Evolutionary conservation across 2,888 invertebrate genomes (phyloP).

Genomic region (Xanthia togata): DNA sequence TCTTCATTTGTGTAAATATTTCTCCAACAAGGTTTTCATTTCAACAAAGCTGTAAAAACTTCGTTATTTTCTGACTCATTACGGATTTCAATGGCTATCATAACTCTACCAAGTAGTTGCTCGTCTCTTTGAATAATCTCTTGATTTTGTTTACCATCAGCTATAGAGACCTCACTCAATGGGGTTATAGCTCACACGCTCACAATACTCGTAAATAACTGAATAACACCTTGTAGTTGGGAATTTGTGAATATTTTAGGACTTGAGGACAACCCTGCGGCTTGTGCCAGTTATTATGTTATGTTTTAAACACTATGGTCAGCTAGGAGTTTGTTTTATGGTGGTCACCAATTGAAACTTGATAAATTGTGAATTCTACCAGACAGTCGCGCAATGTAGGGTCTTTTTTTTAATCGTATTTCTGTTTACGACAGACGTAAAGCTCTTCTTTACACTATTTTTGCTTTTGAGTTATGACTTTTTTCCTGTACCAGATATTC

Average conservation of each 20-base stretch:
- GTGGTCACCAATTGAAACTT: conserved; percentile 1
- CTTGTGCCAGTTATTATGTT: neutral
- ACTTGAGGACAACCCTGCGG: neutral
- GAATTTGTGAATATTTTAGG: conserved; percentile 34
- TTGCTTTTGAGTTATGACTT: neutral
- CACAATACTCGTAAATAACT: no score
- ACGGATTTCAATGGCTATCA: conserved; percentile 37
- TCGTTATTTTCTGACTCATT: conserved; percentile 38
- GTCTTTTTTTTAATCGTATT: neutral
- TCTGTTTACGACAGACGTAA: neutral
- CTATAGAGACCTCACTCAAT: conserved; percentile 73
- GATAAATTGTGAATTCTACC: neutral
- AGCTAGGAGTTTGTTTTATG: conserved; percentile 6
- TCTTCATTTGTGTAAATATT: conserved; percentile 21
- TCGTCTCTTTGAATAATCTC: conserved; percentile 58
- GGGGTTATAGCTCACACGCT: no score
- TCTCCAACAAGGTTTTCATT: conserved; percentile 31
- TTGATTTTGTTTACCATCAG: conserved; percentile 72
- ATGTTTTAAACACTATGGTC: conserved; percentile 5
- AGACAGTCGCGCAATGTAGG: no score
- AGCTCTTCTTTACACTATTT: neutral
- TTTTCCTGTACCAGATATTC: no score
- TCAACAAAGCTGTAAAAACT: conserved; percentile 17
- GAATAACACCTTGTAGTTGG: no score
- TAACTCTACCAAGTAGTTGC: conserved; percentile 18